These are phyloP conservation scores for Hirtodrosophila trivittata DNA, from an alignment of 2,888 invertebrate species.

Conservation along the genomic window DNA sequence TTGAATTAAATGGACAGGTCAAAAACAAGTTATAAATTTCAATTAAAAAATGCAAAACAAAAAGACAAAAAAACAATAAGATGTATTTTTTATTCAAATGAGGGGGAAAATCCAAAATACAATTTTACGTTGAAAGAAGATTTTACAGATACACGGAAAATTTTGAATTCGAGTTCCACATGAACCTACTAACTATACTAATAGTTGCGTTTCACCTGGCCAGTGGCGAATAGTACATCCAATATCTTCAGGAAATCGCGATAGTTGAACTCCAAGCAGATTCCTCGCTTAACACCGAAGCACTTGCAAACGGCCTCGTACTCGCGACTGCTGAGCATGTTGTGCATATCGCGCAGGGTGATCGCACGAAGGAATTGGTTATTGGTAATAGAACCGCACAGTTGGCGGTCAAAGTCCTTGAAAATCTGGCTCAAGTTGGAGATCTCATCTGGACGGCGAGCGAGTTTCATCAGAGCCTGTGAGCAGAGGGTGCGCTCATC, in stretches of 20 bases:
- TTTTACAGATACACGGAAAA: no score
- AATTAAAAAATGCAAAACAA: conserved; percentile 37
- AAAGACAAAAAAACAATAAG: conserved; percentile 3
- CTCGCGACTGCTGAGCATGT: conserved; percentile 87
- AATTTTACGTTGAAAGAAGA: no score
- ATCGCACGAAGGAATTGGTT: conserved; percentile 88
- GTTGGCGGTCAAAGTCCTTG: conserved; percentile 88
- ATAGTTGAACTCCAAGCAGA: conserved; percentile 88
- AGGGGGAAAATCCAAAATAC: no score
- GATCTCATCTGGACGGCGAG: conserved; percentile 87
- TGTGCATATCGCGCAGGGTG: conserved; percentile 87
- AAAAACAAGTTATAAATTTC: conserved; percentile 33
- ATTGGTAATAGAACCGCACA: conserved; percentile 88
- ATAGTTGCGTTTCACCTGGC: conserved; percentile 82
- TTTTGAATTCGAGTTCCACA: no score
- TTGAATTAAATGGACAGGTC: conserved; percentile 13
- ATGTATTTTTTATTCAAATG: no score
- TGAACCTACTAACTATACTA: no score
- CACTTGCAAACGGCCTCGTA: conserved; percentile 89
- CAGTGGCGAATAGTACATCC: conserved; percentile 87
- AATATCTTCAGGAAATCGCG: conserved; percentile 88
- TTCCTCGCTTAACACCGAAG: conserved; percentile 87
- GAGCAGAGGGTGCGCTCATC: conserved; percentile 88
- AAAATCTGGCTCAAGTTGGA: conserved; percentile 89
- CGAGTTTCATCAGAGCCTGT: conserved; percentile 88